Evolutionary conservation across 1,140 invertebrate species (phyloP), one percentile per base, ranked within the genome.

Genomic region (Cotesia glomerata): DNA sequence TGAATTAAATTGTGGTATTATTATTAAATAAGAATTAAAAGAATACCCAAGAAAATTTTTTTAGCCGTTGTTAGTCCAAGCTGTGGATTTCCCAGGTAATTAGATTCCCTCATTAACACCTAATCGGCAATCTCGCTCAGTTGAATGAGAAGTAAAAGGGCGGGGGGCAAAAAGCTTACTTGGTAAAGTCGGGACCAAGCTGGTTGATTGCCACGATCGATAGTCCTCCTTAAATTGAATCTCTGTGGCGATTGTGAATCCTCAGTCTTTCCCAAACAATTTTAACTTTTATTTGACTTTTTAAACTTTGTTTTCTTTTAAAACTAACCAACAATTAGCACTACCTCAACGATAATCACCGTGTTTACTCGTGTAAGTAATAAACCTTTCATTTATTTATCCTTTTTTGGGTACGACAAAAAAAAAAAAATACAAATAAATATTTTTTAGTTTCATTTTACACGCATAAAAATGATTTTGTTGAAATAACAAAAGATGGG

Each of bases 61-160:
- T 61, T 14, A n/a, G 26, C 26, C 13, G 63, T 63, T 26, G n/a
- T 54, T 64, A 35, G 39, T 32, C 14, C 18, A 32, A 51, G 39
- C 13, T 16, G 7, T 62, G n/a, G 49, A 62, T 56, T 64, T 36
- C 61, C 64, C 59, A 35, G 56, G 16, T 67, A 67, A 72, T 59
- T 72, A 34, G 61, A 64, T 68, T 70, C 62, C 18, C 72, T 74
- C 72, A 74, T 74, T 74, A 74, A 70, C 68, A 74, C 72, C 61
- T 70, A 74, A 68, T 66, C 64, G 45, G 64, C 39, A 66, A 66
- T 18, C 18, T 32, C 18, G n/a, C 13, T 49, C 26, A 9, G 64
- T 66, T 45, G 39, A 9, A 52, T 11, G 39, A 65, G n/a, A n/a
- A 14, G 35, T 39, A 16, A 35, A 16, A 35, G 61, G 16, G 9